Evolutionary conservation across 2,113 vertebrate genomes (phyloP).

Genomic region (Phrynosoma platyrhinos): DNA sequence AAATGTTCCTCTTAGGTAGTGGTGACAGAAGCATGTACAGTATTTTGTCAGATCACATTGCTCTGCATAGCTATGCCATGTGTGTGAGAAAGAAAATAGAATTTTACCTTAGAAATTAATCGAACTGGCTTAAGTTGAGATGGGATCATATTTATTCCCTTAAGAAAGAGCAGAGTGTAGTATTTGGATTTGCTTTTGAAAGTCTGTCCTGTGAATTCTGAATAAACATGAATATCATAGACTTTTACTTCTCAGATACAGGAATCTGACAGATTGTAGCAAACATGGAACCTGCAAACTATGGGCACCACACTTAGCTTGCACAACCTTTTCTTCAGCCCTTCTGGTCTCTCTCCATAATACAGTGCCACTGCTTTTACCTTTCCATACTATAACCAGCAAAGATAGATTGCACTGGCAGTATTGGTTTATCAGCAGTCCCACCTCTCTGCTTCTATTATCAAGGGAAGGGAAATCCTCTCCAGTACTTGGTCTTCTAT

Average conservation of each 20-base stretch:
- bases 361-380: too few species aligned
- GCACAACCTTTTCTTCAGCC: too few species aligned
- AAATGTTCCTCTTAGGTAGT: not conserved
- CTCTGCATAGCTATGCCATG: not conserved
- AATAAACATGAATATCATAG: not conserved
- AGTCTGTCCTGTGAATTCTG: not conserved
- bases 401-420: not conserved
- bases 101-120: not conserved
- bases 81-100: not conserved
- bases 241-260: not conserved
- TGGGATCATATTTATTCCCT: not conserved
- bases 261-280: too few species aligned
- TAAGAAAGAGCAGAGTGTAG: not conserved
- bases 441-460: not conserved
- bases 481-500: too few species aligned
- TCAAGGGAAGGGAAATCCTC: too few species aligned
- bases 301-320: too few species aligned
- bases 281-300: too few species aligned
- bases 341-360: too few species aligned
- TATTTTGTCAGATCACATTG: not conserved
- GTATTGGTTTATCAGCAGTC: not conserved
- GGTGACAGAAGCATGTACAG: not conserved
- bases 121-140: not conserved
- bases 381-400: too few species aligned
- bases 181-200: not conserved